phyloP scores from a whole-genome alignment of 1,140 invertebrate species.

The Drosophila nigrodunni region DNA sequence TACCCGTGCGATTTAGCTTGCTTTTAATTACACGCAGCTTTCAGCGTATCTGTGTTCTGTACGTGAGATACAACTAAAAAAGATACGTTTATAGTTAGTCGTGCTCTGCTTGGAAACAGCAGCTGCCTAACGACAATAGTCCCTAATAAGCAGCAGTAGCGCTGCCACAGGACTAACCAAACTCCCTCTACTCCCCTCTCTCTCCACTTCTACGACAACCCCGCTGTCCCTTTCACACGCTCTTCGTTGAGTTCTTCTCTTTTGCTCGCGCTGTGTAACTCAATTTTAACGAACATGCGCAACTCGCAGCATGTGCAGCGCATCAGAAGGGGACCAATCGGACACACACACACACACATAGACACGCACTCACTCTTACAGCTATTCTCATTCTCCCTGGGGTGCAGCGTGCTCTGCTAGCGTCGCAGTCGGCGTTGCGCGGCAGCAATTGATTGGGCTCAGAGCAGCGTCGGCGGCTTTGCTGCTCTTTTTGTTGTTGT shows the following conservation, averaged over 20 bases:
- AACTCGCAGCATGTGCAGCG: slow-evolving; percentile 58
- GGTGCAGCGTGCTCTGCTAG: slow-evolving; percentile 41
- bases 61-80: slow-evolving; percentile 7
- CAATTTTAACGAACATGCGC: slow-evolving; percentile 75
- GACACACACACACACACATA: slow-evolving; percentile 21
- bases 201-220: background rate
- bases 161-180: background rate
- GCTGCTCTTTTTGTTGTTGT: slow-evolving; percentile 16
- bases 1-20: background rate
- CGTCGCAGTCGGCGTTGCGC: slow-evolving; percentile 58
- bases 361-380: slow-evolving; percentile 18
- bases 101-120: background rate
- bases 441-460: slow-evolving; percentile 81
- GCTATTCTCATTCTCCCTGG: slow-evolving; percentile 46
- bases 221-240: background rate
- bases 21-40: background rate
- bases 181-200: background rate
- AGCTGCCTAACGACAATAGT: slow-evolving; percentile 12
- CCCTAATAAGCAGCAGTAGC: slow-evolving; percentile 23
- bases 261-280: slow-evolving; percentile 52
- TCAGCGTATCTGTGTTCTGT: background rate
- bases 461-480: slow-evolving; percentile 51
- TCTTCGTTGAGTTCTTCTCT: slow-evolving; percentile 23
- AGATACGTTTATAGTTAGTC: slow-evolving; percentile 2
- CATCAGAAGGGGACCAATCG: slow-evolving; percentile 43